phyloP scores from a whole-genome alignment of 2,888 invertebrate genomes.

The Mamestra brassicae region DNA sequence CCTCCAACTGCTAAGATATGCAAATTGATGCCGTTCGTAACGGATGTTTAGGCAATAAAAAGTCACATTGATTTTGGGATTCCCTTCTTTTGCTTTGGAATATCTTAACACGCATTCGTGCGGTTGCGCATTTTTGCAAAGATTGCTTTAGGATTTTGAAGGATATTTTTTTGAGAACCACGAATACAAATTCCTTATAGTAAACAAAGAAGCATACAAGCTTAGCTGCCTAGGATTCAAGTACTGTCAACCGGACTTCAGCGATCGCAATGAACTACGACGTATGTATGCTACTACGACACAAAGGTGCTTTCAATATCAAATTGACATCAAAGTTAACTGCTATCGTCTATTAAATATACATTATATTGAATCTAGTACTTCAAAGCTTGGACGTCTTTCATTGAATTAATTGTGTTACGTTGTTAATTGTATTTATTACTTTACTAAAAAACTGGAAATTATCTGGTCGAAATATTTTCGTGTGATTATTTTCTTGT shows the following conservation, averaged over 20 bases:
- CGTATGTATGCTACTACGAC: background rate
- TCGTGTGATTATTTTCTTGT: too few relatives aligned
- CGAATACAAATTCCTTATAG: too few relatives aligned
- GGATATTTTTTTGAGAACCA: background rate
- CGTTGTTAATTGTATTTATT: too few relatives aligned
- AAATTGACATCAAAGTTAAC: too few relatives aligned
- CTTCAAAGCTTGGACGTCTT: too few relatives aligned
- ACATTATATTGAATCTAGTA: too few relatives aligned
- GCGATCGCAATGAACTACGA: background rate
- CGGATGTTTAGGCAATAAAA: conserved; percentile 40
- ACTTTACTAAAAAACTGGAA: too few relatives aligned
- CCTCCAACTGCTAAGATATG: conserved; percentile 61
- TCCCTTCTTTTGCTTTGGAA: conserved; percentile 17
- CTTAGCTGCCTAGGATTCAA: background rate
- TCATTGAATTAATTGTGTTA: too few relatives aligned
- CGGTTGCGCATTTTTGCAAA: background rate
- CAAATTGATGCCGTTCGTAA: conserved; percentile 42
- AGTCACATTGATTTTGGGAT: conserved; percentile 40
- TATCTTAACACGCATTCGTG: background rate
- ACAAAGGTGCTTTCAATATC: background rate
- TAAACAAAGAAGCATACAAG: background rate
- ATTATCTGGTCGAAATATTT: too few relatives aligned
- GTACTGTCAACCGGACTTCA: background rate
- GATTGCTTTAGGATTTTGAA: background rate
- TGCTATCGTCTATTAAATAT: too few relatives aligned